Evolutionary conservation across 2,113 vertebrate genomes (phyloP).

Genomic region (Garra rufa): DNA sequence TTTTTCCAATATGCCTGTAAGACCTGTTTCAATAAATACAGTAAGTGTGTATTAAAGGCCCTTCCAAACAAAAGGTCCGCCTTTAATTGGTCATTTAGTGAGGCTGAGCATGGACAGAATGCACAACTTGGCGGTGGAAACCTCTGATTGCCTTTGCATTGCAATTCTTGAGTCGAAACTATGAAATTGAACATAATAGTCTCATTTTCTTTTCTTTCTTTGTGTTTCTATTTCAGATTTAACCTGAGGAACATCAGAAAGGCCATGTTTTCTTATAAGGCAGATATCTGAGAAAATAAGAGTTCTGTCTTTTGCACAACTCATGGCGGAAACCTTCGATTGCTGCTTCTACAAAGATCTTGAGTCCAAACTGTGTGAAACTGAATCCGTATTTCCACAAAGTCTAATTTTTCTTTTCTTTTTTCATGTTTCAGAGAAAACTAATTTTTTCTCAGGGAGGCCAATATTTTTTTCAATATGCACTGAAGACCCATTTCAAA

Average conservation of each 20-base stretch:
- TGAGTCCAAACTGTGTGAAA: no score
- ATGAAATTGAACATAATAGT: slow-evolving; percentile 38
- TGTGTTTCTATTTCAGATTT: neutral
- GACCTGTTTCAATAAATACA: slow-evolving; percentile 45
- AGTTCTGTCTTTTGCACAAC: no score
- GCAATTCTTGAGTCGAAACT: slow-evolving; percentile 3
- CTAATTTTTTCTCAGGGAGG: no score
- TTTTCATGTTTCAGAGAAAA: no score
- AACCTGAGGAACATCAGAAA: neutral
- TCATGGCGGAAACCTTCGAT: neutral
- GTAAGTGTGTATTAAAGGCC: slow-evolving; percentile 30
- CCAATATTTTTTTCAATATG: no score
- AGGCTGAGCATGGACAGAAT: neutral
- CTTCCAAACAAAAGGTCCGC: slow-evolving; percentile 25
- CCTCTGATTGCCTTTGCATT: neutral
- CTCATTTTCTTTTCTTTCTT: neutral
- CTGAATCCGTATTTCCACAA: no score
- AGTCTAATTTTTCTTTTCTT: no score
- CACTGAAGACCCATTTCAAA: no score
- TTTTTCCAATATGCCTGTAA: slow-evolving; percentile 49
- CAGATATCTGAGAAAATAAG: slow-evolving; percentile 3
- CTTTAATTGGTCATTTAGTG: slow-evolving; percentile 9
- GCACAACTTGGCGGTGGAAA: neutral
- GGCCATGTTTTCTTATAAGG: slow-evolving; percentile 6
- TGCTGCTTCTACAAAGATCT: no score